A percentile compares a stretch with the other conserved stretches of the same genome.
These are phyloP conservation scores for Caenorhabditis sp. DNA, from an alignment of 2,888 invertebrate species.

Conservation along the genomic window DNA sequence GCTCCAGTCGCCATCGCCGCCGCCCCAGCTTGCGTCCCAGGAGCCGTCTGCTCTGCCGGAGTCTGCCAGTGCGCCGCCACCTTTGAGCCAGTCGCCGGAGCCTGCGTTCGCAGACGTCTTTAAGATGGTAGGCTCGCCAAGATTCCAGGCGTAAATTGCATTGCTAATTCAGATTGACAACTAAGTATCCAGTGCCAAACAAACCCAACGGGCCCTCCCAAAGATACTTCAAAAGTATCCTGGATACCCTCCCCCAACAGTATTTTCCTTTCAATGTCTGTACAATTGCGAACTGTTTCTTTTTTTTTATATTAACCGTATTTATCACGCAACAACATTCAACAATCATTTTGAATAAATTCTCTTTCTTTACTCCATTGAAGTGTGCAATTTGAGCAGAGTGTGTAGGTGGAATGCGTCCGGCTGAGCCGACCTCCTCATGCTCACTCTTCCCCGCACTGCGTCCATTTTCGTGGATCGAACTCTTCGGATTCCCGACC, in stretches of 20 bases:
- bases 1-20: constrained; percentile 51
- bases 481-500: constrained; percentile 58
- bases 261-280: constrained; percentile 26
- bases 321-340: constrained; percentile 16
- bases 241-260: constrained; percentile 37
- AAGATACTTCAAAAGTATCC: constrained; percentile 39
- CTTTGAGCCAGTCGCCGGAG: constrained; percentile 64
- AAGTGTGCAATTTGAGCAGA: constrained; percentile 60
- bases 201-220: constrained; percentile 35
- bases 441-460: constrained; percentile 55
- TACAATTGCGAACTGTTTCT: constrained; percentile 6
- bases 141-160: neutral
- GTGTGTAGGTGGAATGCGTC: constrained; percentile 67
- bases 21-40: constrained; percentile 65
- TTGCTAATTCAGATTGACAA: neutral
- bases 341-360: constrained; percentile 28
- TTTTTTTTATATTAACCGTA: constrained; percentile 7
- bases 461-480: constrained; percentile 53
- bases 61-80: constrained; percentile 68
- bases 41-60: constrained; percentile 71
- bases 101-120: constrained; percentile 69
- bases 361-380: constrained; percentile 40
- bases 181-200: constrained; percentile 12
- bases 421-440: constrained; percentile 58
- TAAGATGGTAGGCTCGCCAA: constrained; percentile 15